Evolutionary conservation across 2,113 vertebrate species (phyloP), one percentile per base, ranked within the genome.

Genomic region (Egretta garzetta): DNA sequence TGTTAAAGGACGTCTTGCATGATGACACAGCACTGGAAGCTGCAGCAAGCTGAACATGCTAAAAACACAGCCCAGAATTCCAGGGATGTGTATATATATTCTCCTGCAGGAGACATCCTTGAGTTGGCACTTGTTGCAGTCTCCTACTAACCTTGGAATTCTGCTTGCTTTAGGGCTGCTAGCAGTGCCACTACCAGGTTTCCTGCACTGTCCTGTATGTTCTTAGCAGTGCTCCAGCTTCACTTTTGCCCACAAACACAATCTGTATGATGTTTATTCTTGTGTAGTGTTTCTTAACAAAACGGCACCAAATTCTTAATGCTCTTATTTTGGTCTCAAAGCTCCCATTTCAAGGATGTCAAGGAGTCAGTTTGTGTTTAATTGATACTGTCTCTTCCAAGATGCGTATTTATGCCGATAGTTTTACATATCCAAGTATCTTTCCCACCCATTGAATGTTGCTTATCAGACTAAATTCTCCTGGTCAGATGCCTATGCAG

Each of bases 71-170:
- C 28, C 41, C 26, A 14, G 43, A 68, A 49, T 56, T 76, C 18
- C 19, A 49, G 21, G 45, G 12, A 5, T 14, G 14, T 70, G 12
- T 35, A 8, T 6, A 0, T 28, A 4, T 20, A 2, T 41, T 74
- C 30, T 84, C 32, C 47, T 55, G 33, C 13, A 59, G 72, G 32
- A 80, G 43, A 53, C 33, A 37, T 72, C 39, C 53, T 72, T 47
- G 64, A 49, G 9, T 47, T 67, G 27, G 16, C 0, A 1, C 30
- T 86, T 55, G 19, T 12, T 92, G 62, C 11, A 2, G 16, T 52
- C 33, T 84, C 33, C 39, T 35, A 0, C 50, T 68, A 37, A 81
- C 7, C 70, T 16, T 26, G 16, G 13, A 53, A 8, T 58, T 64
- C 73, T 32, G 35, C 64, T 82, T 59, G 32, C 21, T 64, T 68